These are phyloP conservation scores for Shargacucullia verbasci DNA, from an alignment of 2,888 invertebrate genomes.

Conservation along the genomic window DNA sequence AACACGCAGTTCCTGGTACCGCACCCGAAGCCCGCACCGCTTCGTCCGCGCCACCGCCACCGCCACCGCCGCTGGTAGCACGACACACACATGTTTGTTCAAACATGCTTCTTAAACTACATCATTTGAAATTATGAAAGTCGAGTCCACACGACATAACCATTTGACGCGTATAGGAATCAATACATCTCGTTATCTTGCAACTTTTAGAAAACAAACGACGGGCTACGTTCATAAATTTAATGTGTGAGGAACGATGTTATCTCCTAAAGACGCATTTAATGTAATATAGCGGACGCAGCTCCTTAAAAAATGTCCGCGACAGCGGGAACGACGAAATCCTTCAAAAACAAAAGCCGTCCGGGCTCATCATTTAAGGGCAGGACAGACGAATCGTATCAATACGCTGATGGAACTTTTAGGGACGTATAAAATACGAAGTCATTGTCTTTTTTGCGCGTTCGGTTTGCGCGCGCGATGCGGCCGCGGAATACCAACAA, in stretches of 20 bases:
- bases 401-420: slow-evolving; percentile 84
- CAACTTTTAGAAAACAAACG: slow-evolving; percentile 17
- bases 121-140: slow-evolving; percentile 4
- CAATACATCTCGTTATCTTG: slow-evolving; percentile 21
- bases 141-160: neutral
- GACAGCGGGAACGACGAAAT: slow-evolving; percentile 65
- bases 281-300: slow-evolving; percentile 47
- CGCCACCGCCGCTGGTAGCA: slow-evolving; percentile 19
- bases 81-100: slow-evolving; percentile 13
- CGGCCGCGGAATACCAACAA: slow-evolving; percentile 82
- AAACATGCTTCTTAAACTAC: slow-evolving; percentile 9
- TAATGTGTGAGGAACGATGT: slow-evolving; percentile 42
- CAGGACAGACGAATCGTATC: slow-evolving; percentile 73
- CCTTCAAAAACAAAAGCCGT: slow-evolving; percentile 71
- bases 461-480: slow-evolving; percentile 76
- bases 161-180: slow-evolving; percentile 15
- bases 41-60: slow-evolving; percentile 5
- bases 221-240: slow-evolving; percentile 19
- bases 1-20: slow-evolving; percentile 58
- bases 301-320: slow-evolving; percentile 59
- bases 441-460: slow-evolving; percentile 86
- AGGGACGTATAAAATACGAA: slow-evolving; percentile 84
- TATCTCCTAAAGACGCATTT: slow-evolving; percentile 51
- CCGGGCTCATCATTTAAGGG: slow-evolving; percentile 70
- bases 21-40: slow-evolving; percentile 8